Conservation (phyloP, 2,888 invertebrate species). For the Theretra japonica region DNA sequence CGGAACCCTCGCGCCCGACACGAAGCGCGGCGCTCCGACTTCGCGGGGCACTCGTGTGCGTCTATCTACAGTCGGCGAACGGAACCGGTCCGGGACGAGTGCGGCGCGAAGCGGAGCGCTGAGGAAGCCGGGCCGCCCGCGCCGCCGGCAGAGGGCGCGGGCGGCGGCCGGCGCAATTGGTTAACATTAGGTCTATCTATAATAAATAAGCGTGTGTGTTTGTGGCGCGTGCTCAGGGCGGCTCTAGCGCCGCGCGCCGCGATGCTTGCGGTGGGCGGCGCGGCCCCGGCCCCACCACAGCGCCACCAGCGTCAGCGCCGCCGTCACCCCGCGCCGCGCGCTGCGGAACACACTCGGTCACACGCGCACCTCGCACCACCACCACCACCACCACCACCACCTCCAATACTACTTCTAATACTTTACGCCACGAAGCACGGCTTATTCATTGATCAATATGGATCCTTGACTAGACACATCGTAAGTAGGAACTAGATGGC, state of each 20-base stretch:
- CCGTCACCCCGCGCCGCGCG: constrained; percentile 65
- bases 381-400: background rate
- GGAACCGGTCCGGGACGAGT: constrained; percentile 36
- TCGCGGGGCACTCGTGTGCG: constrained; percentile 40
- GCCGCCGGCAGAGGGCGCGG: constrained; percentile 41
- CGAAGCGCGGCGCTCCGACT: constrained; percentile 39
- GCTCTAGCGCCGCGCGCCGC: constrained; percentile 84
- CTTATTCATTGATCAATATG: background rate
- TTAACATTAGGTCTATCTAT: constrained; percentile 83
- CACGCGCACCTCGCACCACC: constrained; percentile 57
- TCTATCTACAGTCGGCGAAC: constrained; percentile 29
- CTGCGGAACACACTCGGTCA: constrained; percentile 51
- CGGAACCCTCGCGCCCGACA: constrained; percentile 39
- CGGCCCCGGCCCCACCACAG: constrained; percentile 68
- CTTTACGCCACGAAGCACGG: background rate
- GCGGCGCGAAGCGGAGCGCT: constrained; percentile 40
- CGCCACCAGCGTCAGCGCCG: constrained; percentile 72
- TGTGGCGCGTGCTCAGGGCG: constrained; percentile 70
- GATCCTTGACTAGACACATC: constrained; percentile 12
- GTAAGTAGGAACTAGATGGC: constrained; percentile 20
- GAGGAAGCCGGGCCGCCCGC: constrained; percentile 52
- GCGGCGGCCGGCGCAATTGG: constrained; percentile 71
- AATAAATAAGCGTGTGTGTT: constrained; percentile 68
- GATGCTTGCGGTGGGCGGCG: constrained; percentile 82
- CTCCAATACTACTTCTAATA: constrained; percentile 9